Percentiles rank a stretch among this genome's conserved stretches.
phyloP scores from a whole-genome alignment of 2,888 invertebrate genomes.

The Aricia artaxerxes region DNA sequence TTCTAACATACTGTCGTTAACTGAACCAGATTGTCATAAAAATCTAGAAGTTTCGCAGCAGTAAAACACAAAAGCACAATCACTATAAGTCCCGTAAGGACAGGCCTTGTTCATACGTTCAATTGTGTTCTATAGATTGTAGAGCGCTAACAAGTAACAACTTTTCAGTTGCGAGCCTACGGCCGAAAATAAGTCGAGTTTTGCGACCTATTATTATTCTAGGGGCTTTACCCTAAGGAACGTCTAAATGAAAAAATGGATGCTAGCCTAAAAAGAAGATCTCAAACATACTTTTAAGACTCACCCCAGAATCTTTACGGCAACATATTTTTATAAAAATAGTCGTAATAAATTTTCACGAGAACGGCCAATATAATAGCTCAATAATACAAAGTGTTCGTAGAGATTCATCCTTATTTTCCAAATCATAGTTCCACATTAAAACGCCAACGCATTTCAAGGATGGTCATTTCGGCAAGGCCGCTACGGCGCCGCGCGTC shows the following conservation, averaged over 20 bases:
- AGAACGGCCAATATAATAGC: neutral
- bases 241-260: too few relatives aligned
- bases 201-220: too few relatives aligned
- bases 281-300: too few relatives aligned
- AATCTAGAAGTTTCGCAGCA: slow-evolving; percentile 3
- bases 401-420: neutral
- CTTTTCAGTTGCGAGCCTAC: neutral
- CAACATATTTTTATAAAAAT: too few relatives aligned
- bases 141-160: neutral
- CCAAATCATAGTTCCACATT: neutral
- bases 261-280: too few relatives aligned
- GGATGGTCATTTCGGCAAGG: slow-evolving; percentile 11
- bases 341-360: too few relatives aligned
- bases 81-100: neutral
- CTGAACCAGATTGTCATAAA: neutral
- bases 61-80: slow-evolving; percentile 3
- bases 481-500: slow-evolving; percentile 1
- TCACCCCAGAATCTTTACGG: too few relatives aligned
- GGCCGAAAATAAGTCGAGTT: neutral
- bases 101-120: neutral
- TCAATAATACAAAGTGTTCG: neutral
- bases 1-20: slow-evolving; percentile 9
- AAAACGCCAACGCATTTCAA: slow-evolving; percentile 1
- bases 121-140: neutral
- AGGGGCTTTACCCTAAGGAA: too few relatives aligned